phyloP scores from a whole-genome alignment of 1,140 invertebrate species.

The Globodera ellingtonae region DNA sequence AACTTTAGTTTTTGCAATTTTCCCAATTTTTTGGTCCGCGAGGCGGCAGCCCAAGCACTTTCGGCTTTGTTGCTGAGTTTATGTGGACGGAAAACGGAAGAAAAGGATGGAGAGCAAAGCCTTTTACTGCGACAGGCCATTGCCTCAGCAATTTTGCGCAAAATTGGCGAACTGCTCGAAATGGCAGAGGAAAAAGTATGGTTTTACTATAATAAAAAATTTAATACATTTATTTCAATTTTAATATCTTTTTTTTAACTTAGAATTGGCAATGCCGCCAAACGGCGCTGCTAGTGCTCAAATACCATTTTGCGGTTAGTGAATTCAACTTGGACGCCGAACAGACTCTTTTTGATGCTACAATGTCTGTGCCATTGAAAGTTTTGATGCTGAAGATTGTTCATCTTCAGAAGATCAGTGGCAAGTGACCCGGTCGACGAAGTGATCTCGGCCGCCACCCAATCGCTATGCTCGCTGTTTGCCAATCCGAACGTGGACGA shows the following conservation, averaged over 20 bases:
- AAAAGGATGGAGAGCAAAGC: neutral
- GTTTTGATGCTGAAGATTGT: neutral
- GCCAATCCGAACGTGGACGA: conserved; percentile 33
- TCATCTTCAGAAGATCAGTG: neutral
- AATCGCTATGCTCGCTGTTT: conserved; percentile 44
- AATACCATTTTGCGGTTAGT: conserved; percentile 38
- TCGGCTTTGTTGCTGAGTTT: conserved; percentile 36
- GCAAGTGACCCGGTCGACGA: neutral
- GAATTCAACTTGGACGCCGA: conserved; percentile 8
- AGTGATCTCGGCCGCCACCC: conserved; percentile 33
- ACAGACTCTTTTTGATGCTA: conserved; percentile 5
- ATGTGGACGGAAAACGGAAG: conserved; percentile 9
- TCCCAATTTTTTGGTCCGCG: neutral
- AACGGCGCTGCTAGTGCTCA: conserved; percentile 46
- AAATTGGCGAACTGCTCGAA: conserved; percentile 24
- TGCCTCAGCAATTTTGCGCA: conserved; percentile 2
- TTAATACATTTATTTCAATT: neutral
- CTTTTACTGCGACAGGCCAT: neutral
- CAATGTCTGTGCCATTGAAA: neutral
- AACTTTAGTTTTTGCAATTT: neutral
- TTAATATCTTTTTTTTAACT: neutral
- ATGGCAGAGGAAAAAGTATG: conserved; percentile 32
- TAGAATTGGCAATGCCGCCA: conserved; percentile 54
- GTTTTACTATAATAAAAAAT: neutral
- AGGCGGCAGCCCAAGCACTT: conserved; percentile 48